Conservation (phyloP, 2,888 invertebrate species). For the Panzeria rudis region DNA sequence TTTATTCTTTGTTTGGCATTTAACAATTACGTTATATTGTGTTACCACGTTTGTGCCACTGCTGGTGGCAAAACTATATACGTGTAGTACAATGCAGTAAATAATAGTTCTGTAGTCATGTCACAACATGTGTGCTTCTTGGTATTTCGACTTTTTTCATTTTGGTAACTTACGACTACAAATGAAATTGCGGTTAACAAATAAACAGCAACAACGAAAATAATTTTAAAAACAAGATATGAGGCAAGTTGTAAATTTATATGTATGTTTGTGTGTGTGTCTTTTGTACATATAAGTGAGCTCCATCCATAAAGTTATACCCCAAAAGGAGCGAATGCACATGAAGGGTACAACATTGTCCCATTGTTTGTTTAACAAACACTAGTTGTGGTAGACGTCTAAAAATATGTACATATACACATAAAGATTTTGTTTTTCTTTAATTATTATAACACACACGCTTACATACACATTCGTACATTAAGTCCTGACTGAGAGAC, state of each 20-base stretch:
- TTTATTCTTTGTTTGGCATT: slow-evolving; percentile 1
- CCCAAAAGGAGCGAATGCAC: slow-evolving; percentile 50
- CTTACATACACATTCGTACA: not conserved
- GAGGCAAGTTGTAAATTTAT: not conserved
- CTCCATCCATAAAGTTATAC: slow-evolving; percentile 41
- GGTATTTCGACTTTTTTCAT: not conserved
- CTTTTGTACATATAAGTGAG: not conserved
- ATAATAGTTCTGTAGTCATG: slow-evolving; percentile 47
- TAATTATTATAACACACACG: slow-evolving; percentile 20
- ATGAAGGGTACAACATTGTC: slow-evolving; percentile 70
- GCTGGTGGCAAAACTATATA: slow-evolving; percentile 28
- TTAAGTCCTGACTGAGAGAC: slow-evolving; percentile 28
- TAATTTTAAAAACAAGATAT: slow-evolving; percentile 54
- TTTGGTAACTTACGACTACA: slow-evolving; percentile 44
- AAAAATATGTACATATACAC: not conserved
- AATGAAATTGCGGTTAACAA: slow-evolving; percentile 59
- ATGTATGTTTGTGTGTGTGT: not conserved
- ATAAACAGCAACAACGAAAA: slow-evolving; percentile 57
- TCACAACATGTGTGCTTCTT: slow-evolving; percentile 53
- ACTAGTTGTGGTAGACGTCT: slow-evolving; percentile 49
- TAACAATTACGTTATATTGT: slow-evolving; percentile 43
- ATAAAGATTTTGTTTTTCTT: slow-evolving; percentile 13
- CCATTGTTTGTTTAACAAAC: slow-evolving; percentile 70
- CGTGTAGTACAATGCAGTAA: slow-evolving; percentile 38
- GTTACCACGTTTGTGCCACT: slow-evolving; percentile 38